Conservation (phyloP, 1,140 invertebrate genomes). For the Araneus ventricosus region DNA sequence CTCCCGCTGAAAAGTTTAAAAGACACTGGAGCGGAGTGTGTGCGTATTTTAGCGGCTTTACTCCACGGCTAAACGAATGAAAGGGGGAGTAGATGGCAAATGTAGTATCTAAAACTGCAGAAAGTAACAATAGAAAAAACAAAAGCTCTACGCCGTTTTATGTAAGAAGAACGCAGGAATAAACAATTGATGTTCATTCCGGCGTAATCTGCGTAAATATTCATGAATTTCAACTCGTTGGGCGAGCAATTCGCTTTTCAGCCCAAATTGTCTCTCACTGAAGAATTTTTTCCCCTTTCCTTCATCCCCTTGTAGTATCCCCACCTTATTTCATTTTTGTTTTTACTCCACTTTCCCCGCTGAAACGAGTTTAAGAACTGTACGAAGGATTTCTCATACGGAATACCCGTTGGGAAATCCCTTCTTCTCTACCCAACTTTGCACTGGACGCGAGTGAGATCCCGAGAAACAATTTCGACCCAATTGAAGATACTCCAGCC, state of each 20-base stretch:
- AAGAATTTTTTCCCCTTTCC: constrained; percentile 45
- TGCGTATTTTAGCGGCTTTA: constrained; percentile 39
- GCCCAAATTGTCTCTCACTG: constrained; percentile 65
- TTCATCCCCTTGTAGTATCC: constrained; percentile 19
- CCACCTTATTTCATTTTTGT: constrained; percentile 64
- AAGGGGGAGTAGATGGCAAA: constrained; percentile 46
- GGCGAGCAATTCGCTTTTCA: constrained; percentile 64
- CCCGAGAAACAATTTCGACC: constrained; percentile 69
- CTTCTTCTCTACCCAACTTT: constrained; percentile 28
- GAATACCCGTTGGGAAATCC: constrained; percentile 60
- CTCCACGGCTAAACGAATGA: constrained; percentile 20
- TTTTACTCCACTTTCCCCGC: constrained; percentile 41
- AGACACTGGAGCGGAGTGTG: constrained; percentile 2
- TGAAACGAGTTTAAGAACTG: constrained; percentile 66
- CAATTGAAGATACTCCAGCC: constrained; percentile 71
- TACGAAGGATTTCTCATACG: constrained; percentile 15
- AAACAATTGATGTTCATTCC: constrained; percentile 75
- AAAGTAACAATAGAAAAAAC: constrained; percentile 18
- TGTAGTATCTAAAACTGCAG: constrained; percentile 6
- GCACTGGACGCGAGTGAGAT: constrained; percentile 23
- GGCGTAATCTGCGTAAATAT: constrained; percentile 73
- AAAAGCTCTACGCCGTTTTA: constrained; percentile 10
- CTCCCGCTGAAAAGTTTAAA: constrained; percentile 41
- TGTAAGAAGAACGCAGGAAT: constrained; percentile 62
- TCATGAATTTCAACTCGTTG: constrained; percentile 73